Evolutionary conservation across 2,113 vertebrate genomes (phyloP), one percentile per base, ranked within the genome.

Genomic region (Xenotilapia caudafasciata): DNA sequence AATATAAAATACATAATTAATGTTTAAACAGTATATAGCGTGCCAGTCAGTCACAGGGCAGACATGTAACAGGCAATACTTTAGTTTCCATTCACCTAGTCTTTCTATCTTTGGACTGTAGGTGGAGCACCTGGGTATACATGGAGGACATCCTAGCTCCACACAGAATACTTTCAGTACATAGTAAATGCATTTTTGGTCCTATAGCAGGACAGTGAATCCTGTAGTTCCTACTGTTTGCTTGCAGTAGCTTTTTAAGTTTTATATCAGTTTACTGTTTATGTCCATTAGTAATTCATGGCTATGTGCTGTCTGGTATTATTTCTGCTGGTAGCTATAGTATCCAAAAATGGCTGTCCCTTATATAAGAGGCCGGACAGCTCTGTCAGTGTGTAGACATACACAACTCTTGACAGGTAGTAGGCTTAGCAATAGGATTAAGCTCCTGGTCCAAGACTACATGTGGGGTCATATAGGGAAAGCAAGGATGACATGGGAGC

Each of bases 341-440:
- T 23, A 14, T 87, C 83, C 84, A 92, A 42, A 92, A 85, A 91
- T 82, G 85, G 56, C 17, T 85, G 38, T 26, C 28, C 83, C 92
- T 95, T 94, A 90, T 87, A 68, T 93, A 94, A 94, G 73, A 53
- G 79, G 38, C 35, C 26, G 68, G 38, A 60, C 55, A 86, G 73
- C 53, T 77, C 79, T 85, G 86, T 96, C 87, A 95, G 79, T 62
- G 83, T 65, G 38, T 89, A 89, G 94, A 93, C 21, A 51, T 87
- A 93, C 87, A 94, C 83, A 93, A 94, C 93, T 94, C 87, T 90
- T 96, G 94, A 96, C 95, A 96, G 91, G 92, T 87, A 94, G 92
- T 70, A 93, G 90, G 95, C 92, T 96, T 96, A 96, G 85, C 89
- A 95, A 95, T 95, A 95, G 83, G 90, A 91, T 95, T 96, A 95